phyloP scores from a whole-genome alignment of 1,140 invertebrate genomes.

The Drosophila tsacasi region DNA sequence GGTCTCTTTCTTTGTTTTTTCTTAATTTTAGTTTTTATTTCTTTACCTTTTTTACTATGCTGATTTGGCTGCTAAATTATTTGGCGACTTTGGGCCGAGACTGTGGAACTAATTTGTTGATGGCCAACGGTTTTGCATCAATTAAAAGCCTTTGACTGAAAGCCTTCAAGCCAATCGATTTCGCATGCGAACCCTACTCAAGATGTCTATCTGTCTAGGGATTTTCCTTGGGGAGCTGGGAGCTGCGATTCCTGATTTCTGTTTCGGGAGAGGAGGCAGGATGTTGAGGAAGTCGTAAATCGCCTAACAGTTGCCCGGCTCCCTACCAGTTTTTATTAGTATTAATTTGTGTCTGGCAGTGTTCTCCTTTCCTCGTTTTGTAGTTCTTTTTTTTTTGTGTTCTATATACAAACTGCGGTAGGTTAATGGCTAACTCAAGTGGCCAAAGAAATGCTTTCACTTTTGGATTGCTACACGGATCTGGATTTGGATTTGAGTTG shows the following conservation, averaged over 20 bases:
- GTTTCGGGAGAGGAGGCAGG: constrained; percentile 34
- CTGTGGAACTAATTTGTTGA: constrained; percentile 70
- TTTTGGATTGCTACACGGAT: constrained; percentile 27
- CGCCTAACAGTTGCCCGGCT: constrained; percentile 60
- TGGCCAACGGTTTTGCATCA: constrained; percentile 57
- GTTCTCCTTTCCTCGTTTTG: constrained; percentile 36
- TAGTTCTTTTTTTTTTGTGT: constrained; percentile 13
- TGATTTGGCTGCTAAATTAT: constrained; percentile 61
- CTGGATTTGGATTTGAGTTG: constrained; percentile 19
- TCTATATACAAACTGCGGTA: constrained; percentile 80
- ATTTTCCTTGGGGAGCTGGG: constrained; percentile 24
- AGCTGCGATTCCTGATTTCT: constrained; percentile 33
- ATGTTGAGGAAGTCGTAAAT: constrained; percentile 80
- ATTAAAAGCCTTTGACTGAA: constrained; percentile 79
- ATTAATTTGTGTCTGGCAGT: constrained; percentile 59
- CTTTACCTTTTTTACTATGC: background rate
- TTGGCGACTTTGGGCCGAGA: constrained; percentile 60
- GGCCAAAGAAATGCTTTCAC: constrained; percentile 67
- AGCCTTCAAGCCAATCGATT: constrained; percentile 57
- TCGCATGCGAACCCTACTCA: constrained; percentile 64
- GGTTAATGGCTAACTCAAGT: constrained; percentile 76
- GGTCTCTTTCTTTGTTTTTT: constrained; percentile 22
- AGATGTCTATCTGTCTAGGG: constrained; percentile 75
- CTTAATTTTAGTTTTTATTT: constrained; percentile 3
- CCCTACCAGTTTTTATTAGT: constrained; percentile 54